Conservation (phyloP, 2,113 vertebrate species). For the Meles meles region DNA sequence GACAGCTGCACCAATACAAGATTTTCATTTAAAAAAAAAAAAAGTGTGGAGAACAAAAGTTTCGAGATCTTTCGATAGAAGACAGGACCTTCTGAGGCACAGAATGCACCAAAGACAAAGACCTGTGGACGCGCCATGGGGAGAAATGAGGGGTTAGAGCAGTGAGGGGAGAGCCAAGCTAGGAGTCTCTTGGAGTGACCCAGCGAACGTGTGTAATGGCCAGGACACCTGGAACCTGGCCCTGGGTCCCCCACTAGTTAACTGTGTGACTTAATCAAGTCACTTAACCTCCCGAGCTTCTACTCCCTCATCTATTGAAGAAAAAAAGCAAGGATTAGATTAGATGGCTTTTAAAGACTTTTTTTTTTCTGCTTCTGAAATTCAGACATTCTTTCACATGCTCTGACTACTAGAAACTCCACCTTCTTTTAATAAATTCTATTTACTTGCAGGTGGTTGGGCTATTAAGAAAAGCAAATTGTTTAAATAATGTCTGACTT, state of each 20-base stretch:
- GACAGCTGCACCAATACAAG: neutral
- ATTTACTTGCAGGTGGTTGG: slow-evolving; percentile 74
- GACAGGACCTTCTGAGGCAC: neutral
- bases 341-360: slow-evolving; percentile 40
- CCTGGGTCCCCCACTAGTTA: neutral
- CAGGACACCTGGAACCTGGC: neutral
- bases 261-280: neutral
- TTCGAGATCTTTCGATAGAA: neutral
- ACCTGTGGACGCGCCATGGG: fast-evolving
- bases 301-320: slow-evolving; percentile 2
- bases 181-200: fast-evolving
- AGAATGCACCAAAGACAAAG: neutral
- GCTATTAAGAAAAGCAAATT: slow-evolving; percentile 73
- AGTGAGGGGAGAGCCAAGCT: neutral
- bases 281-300: slow-evolving; percentile 37
- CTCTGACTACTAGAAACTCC: slow-evolving; percentile 30
- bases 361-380: slow-evolving; percentile 49
- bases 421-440: slow-evolving; percentile 75
- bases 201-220: fast-evolving
- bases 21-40: neutral
- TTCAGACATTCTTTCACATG: slow-evolving; percentile 43
- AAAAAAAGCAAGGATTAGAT: slow-evolving; percentile 22
- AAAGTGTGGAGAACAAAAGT: neutral
- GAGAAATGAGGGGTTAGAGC: neutral
- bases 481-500: slow-evolving; percentile 74